These are phyloP conservation scores for Aselliscus stoliczkanus DNA, from an alignment of 2,797 vertebrate species.

Conservation along the genomic window DNA sequence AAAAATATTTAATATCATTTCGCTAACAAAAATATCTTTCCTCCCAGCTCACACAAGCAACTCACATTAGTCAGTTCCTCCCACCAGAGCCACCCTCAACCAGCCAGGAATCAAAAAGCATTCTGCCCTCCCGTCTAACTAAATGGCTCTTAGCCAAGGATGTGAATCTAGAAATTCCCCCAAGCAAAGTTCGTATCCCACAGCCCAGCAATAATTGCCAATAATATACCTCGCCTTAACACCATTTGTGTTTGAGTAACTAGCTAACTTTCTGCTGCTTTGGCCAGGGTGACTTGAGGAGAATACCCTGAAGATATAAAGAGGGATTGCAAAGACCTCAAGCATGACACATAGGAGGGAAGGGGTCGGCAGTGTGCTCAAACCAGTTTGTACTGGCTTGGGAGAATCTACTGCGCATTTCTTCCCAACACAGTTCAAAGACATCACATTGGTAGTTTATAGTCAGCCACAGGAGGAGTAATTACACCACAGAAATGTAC, in stretches of 20 bases:
- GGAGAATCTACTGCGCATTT: background rate
- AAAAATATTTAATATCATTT: conserved; percentile 20
- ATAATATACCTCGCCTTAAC: conserved; percentile 12
- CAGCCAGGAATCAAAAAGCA: background rate
- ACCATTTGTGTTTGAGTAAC: background rate
- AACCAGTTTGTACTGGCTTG: background rate
- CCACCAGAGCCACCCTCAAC: conserved; percentile 39
- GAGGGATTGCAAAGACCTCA: background rate
- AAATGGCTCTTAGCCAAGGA: conserved; percentile 20
- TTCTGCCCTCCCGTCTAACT: background rate
- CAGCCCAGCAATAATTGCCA: background rate
- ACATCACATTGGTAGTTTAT: background rate
- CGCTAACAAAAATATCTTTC: conserved; percentile 52
- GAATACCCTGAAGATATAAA: background rate
- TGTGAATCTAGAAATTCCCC: conserved; percentile 34
- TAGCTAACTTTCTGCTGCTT: conserved; percentile 9
- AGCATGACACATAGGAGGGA: background rate
- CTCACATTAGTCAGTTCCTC: conserved; percentile 43
- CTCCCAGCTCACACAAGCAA: conserved; percentile 15
- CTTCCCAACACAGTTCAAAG: conserved; percentile 34
- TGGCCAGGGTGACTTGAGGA: background rate
- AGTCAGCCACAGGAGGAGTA: background rate
- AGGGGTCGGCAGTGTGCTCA: background rate
- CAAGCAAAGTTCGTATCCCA: conserved; percentile 33
- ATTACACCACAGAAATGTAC: background rate